Conservation (phyloP, 2,888 invertebrate species). For the Chaetogeoica ovagalla region DNA sequence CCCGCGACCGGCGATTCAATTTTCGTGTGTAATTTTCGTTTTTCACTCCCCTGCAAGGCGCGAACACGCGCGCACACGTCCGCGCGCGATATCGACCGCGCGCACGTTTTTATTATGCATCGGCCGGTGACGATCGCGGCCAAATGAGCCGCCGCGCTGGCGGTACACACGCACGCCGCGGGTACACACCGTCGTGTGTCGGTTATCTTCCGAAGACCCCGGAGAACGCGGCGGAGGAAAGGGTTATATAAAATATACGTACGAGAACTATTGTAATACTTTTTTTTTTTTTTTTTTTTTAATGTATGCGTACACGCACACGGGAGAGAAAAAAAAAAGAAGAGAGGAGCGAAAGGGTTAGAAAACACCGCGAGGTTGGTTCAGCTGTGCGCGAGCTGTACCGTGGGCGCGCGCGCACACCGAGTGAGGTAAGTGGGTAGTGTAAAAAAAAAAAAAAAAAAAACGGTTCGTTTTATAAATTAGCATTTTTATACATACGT, state of each 20-base stretch:
- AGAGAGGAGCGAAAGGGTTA: constrained; percentile 43
- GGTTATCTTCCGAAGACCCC: constrained; percentile 48
- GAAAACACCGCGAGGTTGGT: constrained; percentile 28
- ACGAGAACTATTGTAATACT: constrained; percentile 40
- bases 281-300: constrained; percentile 19
- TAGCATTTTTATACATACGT: constrained; percentile 45
- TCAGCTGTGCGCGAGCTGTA: constrained; percentile 41
- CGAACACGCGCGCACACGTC: no score
- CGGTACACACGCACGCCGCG: no score
- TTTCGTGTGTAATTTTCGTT: no score
- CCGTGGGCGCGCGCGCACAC: not conserved
- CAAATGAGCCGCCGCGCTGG: constrained; percentile 45
- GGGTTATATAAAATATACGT: not conserved
- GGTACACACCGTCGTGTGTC: not conserved
- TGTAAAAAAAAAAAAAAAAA: constrained; percentile 13
- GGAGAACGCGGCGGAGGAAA: constrained; percentile 41
- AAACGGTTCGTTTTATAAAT: constrained; percentile 51
- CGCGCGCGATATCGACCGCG: no score
- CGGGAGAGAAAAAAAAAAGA: constrained; percentile 19
- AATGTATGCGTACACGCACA: constrained; percentile 32
- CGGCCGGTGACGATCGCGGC: constrained; percentile 34
- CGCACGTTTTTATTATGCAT: not conserved
- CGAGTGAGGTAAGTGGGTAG: constrained; percentile 38
- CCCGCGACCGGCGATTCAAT: no score
- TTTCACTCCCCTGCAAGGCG: no score